Percentiles rank a stretch among this genome's conserved stretches.
phyloP scores from a whole-genome alignment of 35 echinoderm and acorn worm species.

The Acanthaster planci region DNA sequence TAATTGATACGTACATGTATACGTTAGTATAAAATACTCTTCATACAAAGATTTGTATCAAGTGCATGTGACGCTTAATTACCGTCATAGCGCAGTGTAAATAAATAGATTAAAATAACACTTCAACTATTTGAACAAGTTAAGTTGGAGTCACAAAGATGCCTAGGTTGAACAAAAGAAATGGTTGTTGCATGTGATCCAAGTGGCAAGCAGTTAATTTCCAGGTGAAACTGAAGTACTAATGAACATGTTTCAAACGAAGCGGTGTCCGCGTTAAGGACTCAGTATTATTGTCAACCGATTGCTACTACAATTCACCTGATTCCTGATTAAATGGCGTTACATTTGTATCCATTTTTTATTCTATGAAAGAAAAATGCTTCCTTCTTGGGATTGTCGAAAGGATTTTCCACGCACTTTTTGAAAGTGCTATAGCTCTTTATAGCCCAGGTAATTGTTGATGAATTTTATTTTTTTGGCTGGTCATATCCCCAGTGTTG shows the following conservation, averaged over 20 bases:
- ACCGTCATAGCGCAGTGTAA: constrained; percentile 9
- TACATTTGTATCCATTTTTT: too few species aligned
- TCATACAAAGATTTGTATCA: background rate
- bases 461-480: too few species aligned
- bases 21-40: background rate
- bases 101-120: constrained; percentile 17
- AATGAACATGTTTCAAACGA: background rate
- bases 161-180: background rate
- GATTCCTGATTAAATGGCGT: too few species aligned
- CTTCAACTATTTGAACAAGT: background rate
- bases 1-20: constrained; percentile 15
- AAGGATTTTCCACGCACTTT: too few species aligned
- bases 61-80: background rate
- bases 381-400: too few species aligned
- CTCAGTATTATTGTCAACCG: background rate
- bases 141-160: background rate
- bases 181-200: constrained; percentile 10
- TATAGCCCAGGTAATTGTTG: too few species aligned
- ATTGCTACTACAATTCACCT: too few species aligned
- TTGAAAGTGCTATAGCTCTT: too few species aligned
- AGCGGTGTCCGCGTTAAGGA: background rate
- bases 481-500: too few species aligned
- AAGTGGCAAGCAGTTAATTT: constrained; percentile 2
- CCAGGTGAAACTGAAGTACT: constrained; percentile 10
- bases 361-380: too few species aligned